phyloP scores from a whole-genome alignment of 1,140 invertebrate genomes.

The Trachymyrmex septentrionalis region DNA sequence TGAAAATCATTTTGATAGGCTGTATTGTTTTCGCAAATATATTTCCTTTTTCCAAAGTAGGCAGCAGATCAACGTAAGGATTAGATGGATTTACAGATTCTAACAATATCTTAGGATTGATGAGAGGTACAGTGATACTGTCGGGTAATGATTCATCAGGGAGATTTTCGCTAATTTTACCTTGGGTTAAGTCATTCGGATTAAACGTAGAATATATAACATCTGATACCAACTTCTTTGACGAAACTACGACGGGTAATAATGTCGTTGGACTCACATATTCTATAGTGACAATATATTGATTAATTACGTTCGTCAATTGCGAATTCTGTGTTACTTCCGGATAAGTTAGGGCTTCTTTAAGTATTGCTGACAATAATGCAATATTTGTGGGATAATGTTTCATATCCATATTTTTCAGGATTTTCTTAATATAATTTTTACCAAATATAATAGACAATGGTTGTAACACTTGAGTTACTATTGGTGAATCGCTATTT shows the following conservation, averaged over 20 bases:
- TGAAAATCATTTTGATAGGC: slow-evolving; percentile 30
- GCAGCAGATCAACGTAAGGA: slow-evolving; percentile 56
- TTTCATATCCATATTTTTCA: background rate
- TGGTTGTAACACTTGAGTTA: slow-evolving; percentile 40
- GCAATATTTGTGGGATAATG: slow-evolving; percentile 51
- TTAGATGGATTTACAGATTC: slow-evolving; percentile 44
- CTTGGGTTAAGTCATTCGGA: background rate
- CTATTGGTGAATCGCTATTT: slow-evolving; percentile 6
- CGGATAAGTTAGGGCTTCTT: slow-evolving; percentile 18
- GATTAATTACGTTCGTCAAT: slow-evolving; percentile 3
- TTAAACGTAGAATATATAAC: slow-evolving; percentile 63
- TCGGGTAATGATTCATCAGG: background rate
- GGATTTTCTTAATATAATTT: slow-evolving; percentile 54
- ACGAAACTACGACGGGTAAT: slow-evolving; percentile 54
- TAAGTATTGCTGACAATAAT: slow-evolving; percentile 19
- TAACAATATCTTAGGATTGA: slow-evolving; percentile 62
- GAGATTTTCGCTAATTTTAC: slow-evolving; percentile 4
- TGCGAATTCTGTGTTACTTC: slow-evolving; percentile 6
- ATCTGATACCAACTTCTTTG: slow-evolving; percentile 25
- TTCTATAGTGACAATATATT: slow-evolving; percentile 39
- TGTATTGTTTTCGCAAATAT: background rate
- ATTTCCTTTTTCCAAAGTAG: slow-evolving; percentile 5
- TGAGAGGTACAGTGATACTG: slow-evolving; percentile 49
- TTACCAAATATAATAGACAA: slow-evolving; percentile 59
- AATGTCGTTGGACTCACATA: slow-evolving; percentile 57